These are phyloP conservation scores for Mionectes olivaceus DNA, from an alignment of 2,797 vertebrate species.

Conservation along the genomic window DNA sequence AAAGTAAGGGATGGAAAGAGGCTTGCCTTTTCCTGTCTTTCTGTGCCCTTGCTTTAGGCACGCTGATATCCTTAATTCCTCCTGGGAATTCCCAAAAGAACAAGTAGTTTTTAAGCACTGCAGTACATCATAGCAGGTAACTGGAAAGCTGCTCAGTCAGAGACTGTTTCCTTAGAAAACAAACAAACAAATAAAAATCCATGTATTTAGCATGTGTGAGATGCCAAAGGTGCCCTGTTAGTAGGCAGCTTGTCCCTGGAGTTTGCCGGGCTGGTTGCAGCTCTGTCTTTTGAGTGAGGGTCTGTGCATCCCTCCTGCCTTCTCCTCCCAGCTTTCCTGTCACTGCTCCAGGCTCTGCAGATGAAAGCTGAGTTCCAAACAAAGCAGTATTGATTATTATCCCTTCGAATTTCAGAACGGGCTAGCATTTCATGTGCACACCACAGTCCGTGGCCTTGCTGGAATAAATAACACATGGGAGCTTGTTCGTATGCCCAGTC, in stretches of 20 bases:
- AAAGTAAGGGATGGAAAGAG: neutral
- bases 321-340: neutral
- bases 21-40: neutral
- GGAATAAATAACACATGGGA: conserved; percentile 67
- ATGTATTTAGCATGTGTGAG: neutral
- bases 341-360: neutral
- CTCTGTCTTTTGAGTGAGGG: neutral
- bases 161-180: neutral
- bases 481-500: conserved; percentile 28
- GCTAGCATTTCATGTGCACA: neutral
- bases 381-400: conserved; percentile 48
- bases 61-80: neutral
- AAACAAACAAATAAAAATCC: neutral
- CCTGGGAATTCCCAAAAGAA: neutral
- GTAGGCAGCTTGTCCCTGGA: neutral
- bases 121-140: neutral
- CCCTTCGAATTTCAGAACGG: conserved; percentile 7
- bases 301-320: neutral
- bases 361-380: neutral
- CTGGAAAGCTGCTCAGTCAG: neutral
- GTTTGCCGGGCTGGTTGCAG: neutral
- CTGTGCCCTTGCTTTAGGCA: neutral
- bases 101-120: neutral
- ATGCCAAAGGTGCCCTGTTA: neutral
- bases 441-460: neutral